phyloP scores from a whole-genome alignment of 2,113 vertebrate genomes.

The Etheostoma spectabile region DNA sequence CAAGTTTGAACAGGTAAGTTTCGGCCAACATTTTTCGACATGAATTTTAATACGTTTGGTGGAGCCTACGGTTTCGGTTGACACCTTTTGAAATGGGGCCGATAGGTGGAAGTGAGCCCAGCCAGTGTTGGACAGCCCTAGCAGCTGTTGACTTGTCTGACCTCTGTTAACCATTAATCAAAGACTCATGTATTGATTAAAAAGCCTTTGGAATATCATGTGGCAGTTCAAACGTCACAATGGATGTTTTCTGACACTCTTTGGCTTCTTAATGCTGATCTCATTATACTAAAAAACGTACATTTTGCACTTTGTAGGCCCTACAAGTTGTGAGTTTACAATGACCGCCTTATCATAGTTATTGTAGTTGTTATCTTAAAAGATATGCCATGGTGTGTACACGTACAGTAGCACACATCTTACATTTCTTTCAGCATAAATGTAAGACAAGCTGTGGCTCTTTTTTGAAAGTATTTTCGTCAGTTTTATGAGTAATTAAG shows the following conservation, averaged over 20 bases:
- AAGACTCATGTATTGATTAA: conserved; percentile 18
- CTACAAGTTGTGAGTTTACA: neutral
- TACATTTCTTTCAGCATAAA: neutral
- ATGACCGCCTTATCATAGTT: neutral
- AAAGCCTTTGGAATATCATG: neutral
- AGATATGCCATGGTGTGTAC: neutral
- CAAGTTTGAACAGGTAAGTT: conserved; percentile 60
- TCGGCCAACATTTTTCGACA: neutral
- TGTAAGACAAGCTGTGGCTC: neutral
- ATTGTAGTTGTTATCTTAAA: neutral
- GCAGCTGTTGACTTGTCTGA: conserved; percentile 64
- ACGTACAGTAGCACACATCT: neutral
- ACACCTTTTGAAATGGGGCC: conserved; percentile 61
- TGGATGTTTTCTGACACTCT: neutral
- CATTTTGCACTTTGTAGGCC: neutral
- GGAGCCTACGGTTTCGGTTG: conserved; percentile 42
- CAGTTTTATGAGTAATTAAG: conserved; percentile 32
- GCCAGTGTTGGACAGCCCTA: conserved; percentile 11
- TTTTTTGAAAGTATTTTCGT: neutral
- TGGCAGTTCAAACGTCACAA: neutral
- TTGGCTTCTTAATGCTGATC: neutral
- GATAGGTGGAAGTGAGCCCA: conserved; percentile 55
- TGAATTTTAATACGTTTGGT: conserved; percentile 1
- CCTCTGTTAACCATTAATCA: conserved; percentile 47
- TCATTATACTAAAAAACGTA: neutral